Percentiles rank a stretch among this genome's conserved stretches.
These are phyloP conservation scores for Phodopus roborovskii DNA, from an alignment of 2,113 vertebrate genomes.

Conservation along the genomic window DNA sequence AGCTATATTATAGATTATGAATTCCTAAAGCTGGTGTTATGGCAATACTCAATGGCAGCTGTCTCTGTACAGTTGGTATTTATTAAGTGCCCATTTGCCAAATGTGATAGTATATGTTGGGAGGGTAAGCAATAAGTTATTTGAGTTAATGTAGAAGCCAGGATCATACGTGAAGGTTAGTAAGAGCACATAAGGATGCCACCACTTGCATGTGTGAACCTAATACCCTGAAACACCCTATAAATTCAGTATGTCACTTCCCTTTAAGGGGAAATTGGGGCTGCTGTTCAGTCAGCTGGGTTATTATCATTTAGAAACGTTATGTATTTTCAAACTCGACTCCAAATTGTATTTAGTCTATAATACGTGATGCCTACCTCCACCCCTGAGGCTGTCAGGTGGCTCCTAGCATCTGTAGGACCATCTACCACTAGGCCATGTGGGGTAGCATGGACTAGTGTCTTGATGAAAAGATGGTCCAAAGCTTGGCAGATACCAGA, in stretches of 20 bases:
- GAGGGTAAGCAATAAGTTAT: background rate
- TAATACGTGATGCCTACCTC: background rate
- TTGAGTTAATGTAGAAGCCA: background rate
- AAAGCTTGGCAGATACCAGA: background rate
- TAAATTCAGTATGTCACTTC: background rate
- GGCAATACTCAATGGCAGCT: background rate
- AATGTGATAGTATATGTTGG: accelerated
- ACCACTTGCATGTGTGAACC: background rate
- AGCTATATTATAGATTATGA: background rate
- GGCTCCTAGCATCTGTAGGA: background rate
- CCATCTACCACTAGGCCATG: background rate
- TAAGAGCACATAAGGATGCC: background rate
- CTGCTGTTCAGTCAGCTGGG: background rate
- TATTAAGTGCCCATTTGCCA: background rate
- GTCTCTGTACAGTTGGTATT: background rate
- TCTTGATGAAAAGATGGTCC: background rate
- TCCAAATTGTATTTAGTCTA: background rate
- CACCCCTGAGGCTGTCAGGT: background rate
- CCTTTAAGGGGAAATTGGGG: background rate
- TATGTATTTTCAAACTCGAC: background rate
- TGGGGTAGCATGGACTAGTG: background rate
- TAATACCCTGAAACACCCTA: background rate
- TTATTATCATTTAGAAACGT: background rate
- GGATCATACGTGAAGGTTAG: background rate
- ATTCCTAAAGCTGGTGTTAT: background rate